phyloP scores from a whole-genome alignment of 2,888 invertebrate species.

The Nomada hirtipes region DNA sequence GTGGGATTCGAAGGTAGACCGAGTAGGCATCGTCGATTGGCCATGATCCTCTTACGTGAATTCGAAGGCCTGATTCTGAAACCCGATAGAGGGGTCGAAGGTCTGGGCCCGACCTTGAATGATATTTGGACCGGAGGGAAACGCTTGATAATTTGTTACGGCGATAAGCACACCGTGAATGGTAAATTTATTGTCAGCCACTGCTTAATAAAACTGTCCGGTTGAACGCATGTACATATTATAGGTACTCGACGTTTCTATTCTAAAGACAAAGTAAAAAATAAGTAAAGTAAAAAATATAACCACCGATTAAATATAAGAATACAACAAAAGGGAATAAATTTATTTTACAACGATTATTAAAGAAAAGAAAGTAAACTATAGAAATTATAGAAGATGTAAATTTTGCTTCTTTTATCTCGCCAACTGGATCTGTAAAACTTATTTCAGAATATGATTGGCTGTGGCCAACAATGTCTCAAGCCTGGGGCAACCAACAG shows the following conservation, averaged over 20 bases:
- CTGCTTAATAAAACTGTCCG: constrained; percentile 3
- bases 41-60: constrained; percentile 86
- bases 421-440: background rate
- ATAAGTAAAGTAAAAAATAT: too few species aligned
- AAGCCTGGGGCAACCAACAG: constrained; percentile 87
- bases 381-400: too few species aligned
- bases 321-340: too few species aligned
- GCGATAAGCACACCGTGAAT: constrained; percentile 84
- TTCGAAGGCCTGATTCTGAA: constrained; percentile 86
- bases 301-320: too few species aligned
- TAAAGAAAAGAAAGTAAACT: too few species aligned
- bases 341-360: too few species aligned
- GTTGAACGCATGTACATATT: background rate
- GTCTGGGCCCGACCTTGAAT: constrained; percentile 86
- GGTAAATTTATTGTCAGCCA: constrained; percentile 75
- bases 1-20: constrained; percentile 86
- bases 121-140: constrained; percentile 86
- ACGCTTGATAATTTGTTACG: constrained; percentile 87
- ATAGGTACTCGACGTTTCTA: too few species aligned
- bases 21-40: constrained; percentile 86
- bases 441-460: constrained; percentile 85
- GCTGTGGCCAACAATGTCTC: constrained; percentile 88
- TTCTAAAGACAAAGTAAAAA: too few species aligned
- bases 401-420: background rate
- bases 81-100: constrained; percentile 82